Evolutionary conservation across 2,888 invertebrate species (phyloP).

Genomic region (Incurvaria masculella): DNA sequence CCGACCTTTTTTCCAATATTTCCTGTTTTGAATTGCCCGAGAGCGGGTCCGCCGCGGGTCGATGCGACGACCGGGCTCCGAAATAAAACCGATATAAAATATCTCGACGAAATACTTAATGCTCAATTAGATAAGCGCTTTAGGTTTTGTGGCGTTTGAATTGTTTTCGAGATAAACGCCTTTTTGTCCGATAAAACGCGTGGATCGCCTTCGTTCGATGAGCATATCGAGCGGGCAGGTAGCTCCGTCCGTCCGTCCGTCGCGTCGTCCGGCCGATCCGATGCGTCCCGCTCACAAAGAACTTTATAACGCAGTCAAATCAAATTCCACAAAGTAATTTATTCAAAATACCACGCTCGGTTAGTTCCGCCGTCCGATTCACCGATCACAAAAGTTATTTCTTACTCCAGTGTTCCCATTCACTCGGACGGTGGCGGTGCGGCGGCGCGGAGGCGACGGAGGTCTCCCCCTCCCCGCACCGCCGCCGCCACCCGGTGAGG

Average conservation of each 20-base stretch:
- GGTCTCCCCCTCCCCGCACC: too few relatives aligned
- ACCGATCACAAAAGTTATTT: too few relatives aligned
- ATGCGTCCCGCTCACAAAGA: constrained; percentile 53
- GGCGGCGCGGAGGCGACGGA: too few relatives aligned
- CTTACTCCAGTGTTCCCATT: too few relatives aligned
- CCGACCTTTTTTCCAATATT: constrained; percentile 48
- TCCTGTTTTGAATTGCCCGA: constrained; percentile 49
- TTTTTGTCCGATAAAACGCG: constrained; percentile 4
- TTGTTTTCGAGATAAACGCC: constrained; percentile 35
- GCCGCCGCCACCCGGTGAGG: too few relatives aligned
- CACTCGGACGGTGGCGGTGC: too few relatives aligned
- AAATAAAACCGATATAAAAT: constrained; percentile 53
- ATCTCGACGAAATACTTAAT: constrained; percentile 54
- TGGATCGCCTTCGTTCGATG: constrained; percentile 40
- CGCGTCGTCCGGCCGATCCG: constrained; percentile 39
- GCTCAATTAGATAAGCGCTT: constrained; percentile 56
- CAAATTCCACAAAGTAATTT: too few relatives aligned
- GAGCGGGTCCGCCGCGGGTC: constrained; percentile 49
- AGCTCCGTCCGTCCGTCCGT: constrained; percentile 32
- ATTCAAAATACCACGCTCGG: too few relatives aligned
- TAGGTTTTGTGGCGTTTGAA: constrained; percentile 49
- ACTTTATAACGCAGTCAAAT: constrained; percentile 45
- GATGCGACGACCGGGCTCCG: constrained; percentile 45
- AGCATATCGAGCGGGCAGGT: constrained; percentile 24
- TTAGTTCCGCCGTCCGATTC: too few relatives aligned